Conservation (phyloP, 2,888 invertebrate genomes). For the Megaustenia siamemsis region DNA sequence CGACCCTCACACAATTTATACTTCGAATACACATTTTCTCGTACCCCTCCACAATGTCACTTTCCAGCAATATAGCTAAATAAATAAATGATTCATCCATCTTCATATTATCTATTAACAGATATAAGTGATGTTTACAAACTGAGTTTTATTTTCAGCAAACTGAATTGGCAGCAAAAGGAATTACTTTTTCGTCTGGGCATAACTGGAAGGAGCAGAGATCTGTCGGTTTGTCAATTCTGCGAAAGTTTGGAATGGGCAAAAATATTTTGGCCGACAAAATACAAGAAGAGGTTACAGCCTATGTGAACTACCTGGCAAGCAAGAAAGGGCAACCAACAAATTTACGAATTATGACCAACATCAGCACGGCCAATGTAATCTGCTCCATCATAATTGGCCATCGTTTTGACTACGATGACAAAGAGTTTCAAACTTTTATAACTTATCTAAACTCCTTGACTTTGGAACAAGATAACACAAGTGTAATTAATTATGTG, state of each 20-base stretch:
- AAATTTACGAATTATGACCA: neutral
- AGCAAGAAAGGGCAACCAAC: neutral
- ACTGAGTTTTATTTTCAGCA: neutral
- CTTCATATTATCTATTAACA: too few relatives aligned
- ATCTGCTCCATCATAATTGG: conserved; percentile 11
- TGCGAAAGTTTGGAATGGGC: neutral
- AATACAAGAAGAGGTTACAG: neutral
- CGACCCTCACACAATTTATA: too few relatives aligned
- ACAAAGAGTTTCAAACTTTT: neutral
- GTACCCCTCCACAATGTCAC: too few relatives aligned
- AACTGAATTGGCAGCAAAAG: neutral
- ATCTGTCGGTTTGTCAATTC: neutral
- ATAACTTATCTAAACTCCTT: neutral
- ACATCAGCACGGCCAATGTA: neutral
- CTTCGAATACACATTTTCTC: too few relatives aligned
- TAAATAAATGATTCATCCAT: too few relatives aligned
- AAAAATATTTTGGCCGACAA: neutral
- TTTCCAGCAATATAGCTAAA: too few relatives aligned
- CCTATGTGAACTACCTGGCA: neutral
- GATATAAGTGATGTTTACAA: neutral
- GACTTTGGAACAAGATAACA: neutral
- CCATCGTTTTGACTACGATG: conserved; percentile 3
- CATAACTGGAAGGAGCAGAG: neutral
- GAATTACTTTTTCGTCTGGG: neutral
- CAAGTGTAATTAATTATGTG: neutral